phyloP scores from a whole-genome alignment of 2,797 vertebrate species.

The Acrossocheilus fasciatus region DNA sequence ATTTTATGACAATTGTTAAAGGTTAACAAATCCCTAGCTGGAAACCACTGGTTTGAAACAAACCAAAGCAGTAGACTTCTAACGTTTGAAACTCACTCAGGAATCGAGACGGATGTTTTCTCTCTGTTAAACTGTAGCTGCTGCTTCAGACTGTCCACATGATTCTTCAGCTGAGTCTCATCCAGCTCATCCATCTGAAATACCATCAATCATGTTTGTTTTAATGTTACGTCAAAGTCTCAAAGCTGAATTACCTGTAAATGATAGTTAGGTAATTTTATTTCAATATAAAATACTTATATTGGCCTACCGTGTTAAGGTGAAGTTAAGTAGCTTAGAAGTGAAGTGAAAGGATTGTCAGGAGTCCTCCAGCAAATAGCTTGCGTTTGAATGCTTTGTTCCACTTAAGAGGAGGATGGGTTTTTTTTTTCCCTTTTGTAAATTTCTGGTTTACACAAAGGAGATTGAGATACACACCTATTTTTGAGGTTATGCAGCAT shows the following conservation, averaged over 20 bases:
- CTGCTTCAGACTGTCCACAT: constrained; percentile 95
- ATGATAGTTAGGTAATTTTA: not conserved
- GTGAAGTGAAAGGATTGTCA: not conserved
- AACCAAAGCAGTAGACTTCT: not conserved
- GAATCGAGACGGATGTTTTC: constrained; percentile 92
- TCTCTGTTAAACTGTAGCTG: constrained; percentile 93
- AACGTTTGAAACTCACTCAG: constrained; percentile 82
- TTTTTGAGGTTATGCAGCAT: constrained; percentile 13
- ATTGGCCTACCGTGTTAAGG: constrained; percentile 9
- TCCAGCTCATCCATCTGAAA: constrained; percentile 91
- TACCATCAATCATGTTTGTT: not conserved
- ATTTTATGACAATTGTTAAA: not conserved
- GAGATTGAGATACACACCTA: constrained; percentile 34
- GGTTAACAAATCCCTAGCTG: not conserved
- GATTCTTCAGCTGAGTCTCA: constrained; percentile 91
- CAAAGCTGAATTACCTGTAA: not conserved
- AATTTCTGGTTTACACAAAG: not conserved
- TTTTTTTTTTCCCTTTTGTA: not conserved
- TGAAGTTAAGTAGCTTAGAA: not conserved
- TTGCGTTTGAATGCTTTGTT: not conserved
- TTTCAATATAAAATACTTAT: not conserved
- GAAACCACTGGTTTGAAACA: not conserved
- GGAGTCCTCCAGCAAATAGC: not conserved
- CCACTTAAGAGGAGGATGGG: not conserved
- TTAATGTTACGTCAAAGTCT: not conserved